Conservation (phyloP, 2,797 vertebrate genomes). For the Channa striata region DNA sequence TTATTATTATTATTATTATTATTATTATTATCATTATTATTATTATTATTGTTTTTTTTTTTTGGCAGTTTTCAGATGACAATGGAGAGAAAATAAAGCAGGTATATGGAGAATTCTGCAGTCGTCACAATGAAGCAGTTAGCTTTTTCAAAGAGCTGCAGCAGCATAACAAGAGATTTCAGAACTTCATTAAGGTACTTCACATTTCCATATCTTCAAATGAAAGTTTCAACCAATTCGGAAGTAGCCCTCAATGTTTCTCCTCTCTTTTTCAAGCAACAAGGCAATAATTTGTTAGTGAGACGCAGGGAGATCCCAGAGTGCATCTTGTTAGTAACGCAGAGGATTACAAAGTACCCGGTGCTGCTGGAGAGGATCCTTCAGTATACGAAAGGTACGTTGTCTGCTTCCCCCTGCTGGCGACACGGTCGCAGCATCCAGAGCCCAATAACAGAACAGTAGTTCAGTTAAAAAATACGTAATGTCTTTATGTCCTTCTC, state of each 20-base stretch:
- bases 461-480: not conserved
- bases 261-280: conserved; percentile 84
- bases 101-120: conserved; percentile 96
- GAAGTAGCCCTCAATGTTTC: not conserved
- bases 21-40: no score
- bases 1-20: no score
- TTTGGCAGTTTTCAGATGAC: conserved; percentile 92
- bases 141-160: conserved; percentile 94
- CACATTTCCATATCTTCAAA: not conserved
- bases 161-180: conserved; percentile 96
- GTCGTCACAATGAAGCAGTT: conserved; percentile 94
- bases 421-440: rapidly evolving
- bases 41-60: conserved; percentile 38
- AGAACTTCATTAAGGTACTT: conserved; percentile 93
- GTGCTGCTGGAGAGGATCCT: conserved; percentile 95
- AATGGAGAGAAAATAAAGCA: conserved; percentile 92
- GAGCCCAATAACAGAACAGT: no score
- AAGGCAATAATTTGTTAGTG: conserved; percentile 93
- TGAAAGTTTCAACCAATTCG: not conserved
- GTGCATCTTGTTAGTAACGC: conserved; percentile 96
- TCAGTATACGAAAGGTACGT: conserved; percentile 90
- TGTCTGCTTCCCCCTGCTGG: conserved; percentile 67
- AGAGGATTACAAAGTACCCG: conserved; percentile 98
- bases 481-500: not conserved
- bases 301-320: conserved; percentile 94